phyloP scores from a whole-genome alignment of 2,888 invertebrate genomes.

The Syrista parreyssii region DNA sequence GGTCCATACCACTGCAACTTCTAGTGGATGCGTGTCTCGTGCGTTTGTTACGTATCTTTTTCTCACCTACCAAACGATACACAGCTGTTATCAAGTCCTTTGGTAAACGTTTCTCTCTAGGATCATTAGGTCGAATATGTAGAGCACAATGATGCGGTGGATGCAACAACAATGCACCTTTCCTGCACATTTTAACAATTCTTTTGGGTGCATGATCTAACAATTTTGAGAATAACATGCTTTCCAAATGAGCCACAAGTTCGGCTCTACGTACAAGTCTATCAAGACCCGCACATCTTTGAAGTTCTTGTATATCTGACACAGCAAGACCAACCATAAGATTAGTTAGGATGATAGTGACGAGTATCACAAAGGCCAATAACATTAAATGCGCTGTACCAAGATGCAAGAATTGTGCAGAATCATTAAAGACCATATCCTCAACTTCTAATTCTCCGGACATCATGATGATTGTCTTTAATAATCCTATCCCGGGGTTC shows the following conservation, averaged over 20 bases:
- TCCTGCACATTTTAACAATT: slow-evolving; percentile 75
- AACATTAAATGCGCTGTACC: slow-evolving; percentile 82
- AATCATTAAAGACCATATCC: slow-evolving; percentile 77
- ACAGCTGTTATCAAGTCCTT: slow-evolving; percentile 80
- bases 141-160: slow-evolving; percentile 79
- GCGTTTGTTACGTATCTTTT: slow-evolving; percentile 64
- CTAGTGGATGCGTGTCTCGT: slow-evolving; percentile 19
- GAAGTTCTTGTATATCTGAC: slow-evolving; percentile 85
- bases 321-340: slow-evolving; percentile 87
- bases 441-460: slow-evolving; percentile 88
- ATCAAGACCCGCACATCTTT: slow-evolving; percentile 83
- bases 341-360: slow-evolving; percentile 86
- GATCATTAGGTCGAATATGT: slow-evolving; percentile 85
- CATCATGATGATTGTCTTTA: slow-evolving; percentile 91
- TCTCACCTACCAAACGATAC: slow-evolving; percentile 79
- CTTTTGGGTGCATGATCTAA: slow-evolving; percentile 75
- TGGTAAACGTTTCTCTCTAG: slow-evolving; percentile 80
- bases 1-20: slow-evolving; percentile 26
- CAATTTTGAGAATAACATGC: slow-evolving; percentile 83
- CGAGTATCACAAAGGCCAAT: slow-evolving; percentile 80
- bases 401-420: slow-evolving; percentile 72
- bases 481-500: slow-evolving; percentile 73
- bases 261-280: slow-evolving; percentile 85
- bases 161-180: slow-evolving; percentile 80
- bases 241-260: slow-evolving; percentile 83